Evolutionary conservation across 2,888 invertebrate species (phyloP), one percentile per base, ranked within the genome.

Genomic region (Synergus itoensis): DNA sequence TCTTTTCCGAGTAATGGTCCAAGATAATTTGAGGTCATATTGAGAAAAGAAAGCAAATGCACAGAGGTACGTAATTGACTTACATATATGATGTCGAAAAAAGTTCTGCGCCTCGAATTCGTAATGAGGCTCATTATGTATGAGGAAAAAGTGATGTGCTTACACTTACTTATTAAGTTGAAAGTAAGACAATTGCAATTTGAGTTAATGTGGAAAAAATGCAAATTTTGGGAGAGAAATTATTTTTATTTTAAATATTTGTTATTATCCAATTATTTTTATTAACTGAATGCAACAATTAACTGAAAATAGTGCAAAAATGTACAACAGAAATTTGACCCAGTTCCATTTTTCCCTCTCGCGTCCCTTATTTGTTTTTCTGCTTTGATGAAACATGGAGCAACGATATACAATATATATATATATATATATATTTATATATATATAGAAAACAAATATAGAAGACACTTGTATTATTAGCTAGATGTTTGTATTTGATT

Each of bases 71-170:
- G 69, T 73, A 73, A 73, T 73, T 48, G 48, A 73, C 48, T 73
- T 73, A 36, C 69, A 48, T 18, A 43, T 28, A 28, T 28, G 36
- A 43, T 73, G 69, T n/a, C n/a, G 53, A 53, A 73, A 73, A 73
- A 73, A 73, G 16, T 73, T 73, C 21, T 36, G 69, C 48, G 69
- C 28, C 53, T 53, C 53, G 69, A 73, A 73, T 69, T 73, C 69
- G 69, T 73, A 73, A 73, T 73, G 69, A 73, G 69, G 69, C 28
- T 73, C 69, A 73, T 73, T 73, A 53, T 73, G 28, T 53, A 73
- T 53, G 36, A 43, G 41, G 48, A 28, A 36, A 48, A 16, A 53
- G 16, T 8, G 4, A 53, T 36, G 16, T 16, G 9, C 64, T 28
- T 48, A 1, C 3, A 21, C 53, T 7, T 48, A 9, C 69, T 48